Base-by-base conservation (phyloP, 2,113 vertebrate species). In the Recurvirostra avosetta region DNA sequence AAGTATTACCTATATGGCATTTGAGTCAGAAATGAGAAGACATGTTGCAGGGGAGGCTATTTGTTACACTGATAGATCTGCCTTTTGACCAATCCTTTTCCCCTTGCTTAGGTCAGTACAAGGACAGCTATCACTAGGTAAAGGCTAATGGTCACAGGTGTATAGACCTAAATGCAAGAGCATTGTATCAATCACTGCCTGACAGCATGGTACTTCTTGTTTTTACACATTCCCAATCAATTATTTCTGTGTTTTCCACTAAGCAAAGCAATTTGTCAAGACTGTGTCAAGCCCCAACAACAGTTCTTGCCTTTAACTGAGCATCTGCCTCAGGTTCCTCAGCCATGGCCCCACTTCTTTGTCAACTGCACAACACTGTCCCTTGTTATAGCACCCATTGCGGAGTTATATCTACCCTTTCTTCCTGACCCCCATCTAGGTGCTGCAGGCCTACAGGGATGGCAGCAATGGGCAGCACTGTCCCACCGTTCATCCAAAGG, bases 41-140 rank as follows among this genome's bases (percentile, higher is more conserved):
- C 4, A 2, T 29, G 5, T 18, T 50, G 38, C 1, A 4, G 6
- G 5, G 17, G 6, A 59, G 7, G 9, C 27, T 4, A 21, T 62
- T 47, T 71, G 18, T 83, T 74, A 23, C 22, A 36, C 15, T 41
- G 21, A 55, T 4, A 70, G n/a, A 36, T 52, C 26, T 79, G 13
- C 21, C 21, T 88, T 73, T 59, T 85, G 18, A 50, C 21, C 32
- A 68, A 11, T 36, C 20, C 36, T 40, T 82, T 78, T 61, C 43
- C 52, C 25, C n/a, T 55, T 29, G 9, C 22, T 32, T 40, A 40
- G 76, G 11, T 70, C 56, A 61, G 25, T 36, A 38, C 36, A 61
- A 82, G 22, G 45, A 45, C 32, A 77, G 6, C 11, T 41, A 56
- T 71, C 20, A 29, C 15, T 45, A 20, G 7, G 5, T 38, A 71